Evolutionary conservation across 37 sponge, comb jelly and placozoan genomes (phyloP).

Genomic region (Aplysina aerophoba): DNA sequence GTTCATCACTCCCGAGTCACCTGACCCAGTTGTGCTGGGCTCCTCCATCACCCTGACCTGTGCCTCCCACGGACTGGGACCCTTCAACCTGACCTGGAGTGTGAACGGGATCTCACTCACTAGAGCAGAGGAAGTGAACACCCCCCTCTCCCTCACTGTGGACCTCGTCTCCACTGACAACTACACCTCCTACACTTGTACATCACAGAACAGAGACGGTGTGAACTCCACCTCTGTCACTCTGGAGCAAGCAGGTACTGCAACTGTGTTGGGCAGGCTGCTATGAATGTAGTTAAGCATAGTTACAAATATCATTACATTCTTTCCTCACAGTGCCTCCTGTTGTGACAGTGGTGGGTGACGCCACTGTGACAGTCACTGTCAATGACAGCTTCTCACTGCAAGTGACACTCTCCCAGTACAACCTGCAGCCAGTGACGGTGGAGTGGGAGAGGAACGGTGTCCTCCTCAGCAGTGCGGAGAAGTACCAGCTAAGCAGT

Average conservation of each 20-base stretch:
- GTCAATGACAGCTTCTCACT: constrained; percentile 22
- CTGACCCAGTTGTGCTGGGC: constrained; percentile 28
- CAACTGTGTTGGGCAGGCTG: too few species aligned
- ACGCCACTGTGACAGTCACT: constrained; percentile 16
- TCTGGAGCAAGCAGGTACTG: neutral
- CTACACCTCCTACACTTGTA: constrained; percentile 33
- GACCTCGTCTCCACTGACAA: neutral
- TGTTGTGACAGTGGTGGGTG: neutral
- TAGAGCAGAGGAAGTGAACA: constrained; percentile 2
- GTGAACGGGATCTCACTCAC: neutral
- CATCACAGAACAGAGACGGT: neutral
- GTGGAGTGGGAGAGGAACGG: constrained; percentile 31
- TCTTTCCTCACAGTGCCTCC: constrained; percentile 11
- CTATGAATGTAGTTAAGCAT: too few species aligned
- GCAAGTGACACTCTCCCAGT: constrained; percentile 18
- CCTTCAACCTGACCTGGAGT: constrained; percentile 28
- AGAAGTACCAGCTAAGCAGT: constrained; percentile 12
- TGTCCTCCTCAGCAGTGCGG: neutral
- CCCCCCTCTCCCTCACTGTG: neutral
- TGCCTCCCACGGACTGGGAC: neutral
- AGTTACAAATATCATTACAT: too few species aligned
- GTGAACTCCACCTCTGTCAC: constrained; percentile 4
- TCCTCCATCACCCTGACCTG: constrained; percentile 6
- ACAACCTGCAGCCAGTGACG: constrained; percentile 33
- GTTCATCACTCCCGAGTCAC: neutral